Conservation (phyloP, 2,888 invertebrate species). For the Bombyx huttoni region DNA sequence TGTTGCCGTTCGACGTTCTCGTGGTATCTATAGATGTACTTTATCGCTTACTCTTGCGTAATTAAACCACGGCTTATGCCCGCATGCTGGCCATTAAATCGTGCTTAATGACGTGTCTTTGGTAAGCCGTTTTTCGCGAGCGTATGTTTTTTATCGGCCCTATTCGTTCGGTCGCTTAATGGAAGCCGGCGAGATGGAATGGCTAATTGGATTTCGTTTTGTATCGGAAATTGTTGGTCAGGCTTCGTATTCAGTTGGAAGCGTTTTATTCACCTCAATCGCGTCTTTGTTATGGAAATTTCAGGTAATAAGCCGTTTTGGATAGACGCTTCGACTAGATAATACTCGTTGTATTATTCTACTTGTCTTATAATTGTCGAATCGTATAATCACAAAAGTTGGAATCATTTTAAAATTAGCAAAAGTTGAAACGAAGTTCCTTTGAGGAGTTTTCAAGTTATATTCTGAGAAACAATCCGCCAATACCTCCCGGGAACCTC, state of each 20-base stretch:
- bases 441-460: conserved; percentile 11
- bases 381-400: neutral
- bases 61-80: conserved; percentile 32
- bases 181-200: conserved; percentile 47
- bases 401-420: neutral
- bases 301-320: conserved; percentile 1
- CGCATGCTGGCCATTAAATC: conserved; percentile 33
- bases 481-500: conserved; percentile 22
- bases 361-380: neutral
- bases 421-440: neutral
- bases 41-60: conserved; percentile 18
- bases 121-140: conserved; percentile 33
- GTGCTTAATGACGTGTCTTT: conserved; percentile 37
- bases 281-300: conserved; percentile 30
- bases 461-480: conserved; percentile 19
- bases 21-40: conserved; percentile 10
- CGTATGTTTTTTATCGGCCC: conserved; percentile 30
- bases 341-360: too few relatives aligned
- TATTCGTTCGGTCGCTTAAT: conserved; percentile 43
- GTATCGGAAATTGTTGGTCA: conserved; percentile 42
- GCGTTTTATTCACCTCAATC: conserved; percentile 34
- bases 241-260: conserved; percentile 30
- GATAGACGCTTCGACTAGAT: neutral
- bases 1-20: conserved; percentile 9
- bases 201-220: conserved; percentile 62